Conservation (phyloP, 1,140 invertebrate species). For the Oedothorax gibbosus region DNA sequence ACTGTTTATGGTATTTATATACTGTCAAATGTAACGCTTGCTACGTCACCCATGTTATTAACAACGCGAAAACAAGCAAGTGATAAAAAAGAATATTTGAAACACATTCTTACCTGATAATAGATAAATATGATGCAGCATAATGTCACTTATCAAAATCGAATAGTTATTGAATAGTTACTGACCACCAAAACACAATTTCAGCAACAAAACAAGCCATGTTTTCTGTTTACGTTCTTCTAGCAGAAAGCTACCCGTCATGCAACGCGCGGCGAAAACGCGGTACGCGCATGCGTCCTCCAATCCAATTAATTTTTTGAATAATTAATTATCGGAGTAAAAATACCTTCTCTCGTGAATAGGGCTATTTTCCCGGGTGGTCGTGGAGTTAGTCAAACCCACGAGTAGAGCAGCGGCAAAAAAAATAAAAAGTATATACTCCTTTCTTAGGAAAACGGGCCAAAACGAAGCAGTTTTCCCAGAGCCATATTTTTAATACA, state of each 20-base stretch:
- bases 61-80: no score
- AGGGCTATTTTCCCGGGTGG: conserved; percentile 58
- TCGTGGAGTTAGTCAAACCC: conserved; percentile 30
- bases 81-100: no score
- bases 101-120: no score
- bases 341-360: conserved; percentile 60
- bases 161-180: no score
- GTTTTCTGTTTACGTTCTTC: neutral
- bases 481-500: conserved; percentile 39
- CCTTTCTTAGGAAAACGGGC: conserved; percentile 16
- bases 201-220: neutral
- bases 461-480: conserved; percentile 31
- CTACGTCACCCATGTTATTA: no score
- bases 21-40: no score
- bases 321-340: conserved; percentile 62
- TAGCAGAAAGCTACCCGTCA: conserved; percentile 14
- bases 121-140: no score
- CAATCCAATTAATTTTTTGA: conserved; percentile 61
- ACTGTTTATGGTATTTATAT: no score
- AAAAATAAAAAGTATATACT: neutral
- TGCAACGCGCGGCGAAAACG: conserved; percentile 23
- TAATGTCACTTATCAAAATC: no score
- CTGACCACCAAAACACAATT: no score
- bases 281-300: conserved; percentile 47
- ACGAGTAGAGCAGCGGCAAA: conserved; percentile 23